Conservation (phyloP, 2,797 vertebrate genomes). For the Numenius phaeopus region DNA sequence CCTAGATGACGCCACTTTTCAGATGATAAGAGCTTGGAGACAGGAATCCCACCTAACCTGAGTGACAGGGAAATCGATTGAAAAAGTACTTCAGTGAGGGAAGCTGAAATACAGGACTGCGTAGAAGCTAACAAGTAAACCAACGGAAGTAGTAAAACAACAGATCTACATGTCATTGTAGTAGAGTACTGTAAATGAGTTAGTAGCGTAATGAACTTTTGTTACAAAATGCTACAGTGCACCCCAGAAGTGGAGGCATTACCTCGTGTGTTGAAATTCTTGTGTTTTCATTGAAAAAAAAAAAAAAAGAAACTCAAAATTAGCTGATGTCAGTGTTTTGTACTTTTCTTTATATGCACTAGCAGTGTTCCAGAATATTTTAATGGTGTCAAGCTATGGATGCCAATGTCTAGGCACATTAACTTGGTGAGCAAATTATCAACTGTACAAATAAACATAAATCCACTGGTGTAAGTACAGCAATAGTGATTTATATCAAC, state of each 20-base stretch:
- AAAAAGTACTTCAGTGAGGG: not conserved
- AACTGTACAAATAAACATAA: slow-evolving; percentile 20
- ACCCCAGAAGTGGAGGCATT: not conserved
- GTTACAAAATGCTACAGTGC: not conserved
- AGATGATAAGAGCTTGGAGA: not conserved
- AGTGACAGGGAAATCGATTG: not conserved
- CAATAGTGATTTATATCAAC: not conserved
- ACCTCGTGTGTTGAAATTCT: not conserved
- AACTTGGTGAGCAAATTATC: not conserved
- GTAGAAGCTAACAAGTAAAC: not conserved
- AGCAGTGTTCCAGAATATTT: not conserved
- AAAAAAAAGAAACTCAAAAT: not conserved
- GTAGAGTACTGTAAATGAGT: not conserved
- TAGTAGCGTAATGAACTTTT: not conserved
- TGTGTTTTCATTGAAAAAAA: not conserved
- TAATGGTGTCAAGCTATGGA: not conserved
- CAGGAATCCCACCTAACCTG: not conserved
- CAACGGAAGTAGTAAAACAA: not conserved
- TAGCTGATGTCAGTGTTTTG: not conserved
- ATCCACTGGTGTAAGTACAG: not conserved
- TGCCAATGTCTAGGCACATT: not conserved
- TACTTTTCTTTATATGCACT: not conserved
- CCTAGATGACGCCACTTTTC: not conserved
- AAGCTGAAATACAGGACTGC: not conserved
- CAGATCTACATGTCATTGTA: not conserved